phyloP scores from a whole-genome alignment of 2,113 vertebrate genomes.

The Cnemophilus loriae region DNA sequence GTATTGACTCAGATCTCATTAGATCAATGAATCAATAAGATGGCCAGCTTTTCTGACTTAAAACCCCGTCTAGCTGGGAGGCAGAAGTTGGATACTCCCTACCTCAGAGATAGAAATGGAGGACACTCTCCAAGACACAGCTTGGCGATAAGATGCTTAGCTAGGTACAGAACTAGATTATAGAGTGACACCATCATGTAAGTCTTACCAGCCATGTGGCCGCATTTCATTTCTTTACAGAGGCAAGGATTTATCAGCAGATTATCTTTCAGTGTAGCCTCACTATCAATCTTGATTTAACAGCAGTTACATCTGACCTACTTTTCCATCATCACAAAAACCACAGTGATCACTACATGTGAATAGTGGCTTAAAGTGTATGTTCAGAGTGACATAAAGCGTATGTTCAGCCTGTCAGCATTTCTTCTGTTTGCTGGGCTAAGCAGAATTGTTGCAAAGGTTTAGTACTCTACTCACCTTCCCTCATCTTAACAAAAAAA shows the following conservation, averaged over 20 bases:
- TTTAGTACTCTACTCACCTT: rapidly evolving
- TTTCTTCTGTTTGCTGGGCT: not conserved
- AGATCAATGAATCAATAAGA: not conserved
- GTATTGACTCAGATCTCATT: not conserved
- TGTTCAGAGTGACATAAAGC: not conserved
- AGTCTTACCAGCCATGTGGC: not conserved
- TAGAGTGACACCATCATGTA: not conserved
- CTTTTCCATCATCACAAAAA: not conserved
- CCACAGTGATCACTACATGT: not conserved
- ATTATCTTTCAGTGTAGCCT: not conserved
- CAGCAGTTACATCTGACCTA: not conserved
- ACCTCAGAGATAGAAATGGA: not conserved
- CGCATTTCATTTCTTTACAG: not conserved
- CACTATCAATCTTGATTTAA: not conserved
- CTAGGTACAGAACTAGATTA: not conserved
- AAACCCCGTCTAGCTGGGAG: not conserved
- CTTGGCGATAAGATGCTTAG: not conserved
- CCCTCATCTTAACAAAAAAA: too few species aligned
- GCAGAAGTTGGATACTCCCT: not conserved
- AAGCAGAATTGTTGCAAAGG: not conserved
- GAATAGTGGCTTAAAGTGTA: not conserved
- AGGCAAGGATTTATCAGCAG: not conserved
- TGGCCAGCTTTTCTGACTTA: not conserved
- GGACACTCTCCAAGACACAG: not conserved
- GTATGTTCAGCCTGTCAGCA: not conserved